Evolutionary conservation across 2,888 invertebrate genomes (phyloP), one percentile per base, ranked within the genome.

Genomic region (Epirrita christyi): DNA sequence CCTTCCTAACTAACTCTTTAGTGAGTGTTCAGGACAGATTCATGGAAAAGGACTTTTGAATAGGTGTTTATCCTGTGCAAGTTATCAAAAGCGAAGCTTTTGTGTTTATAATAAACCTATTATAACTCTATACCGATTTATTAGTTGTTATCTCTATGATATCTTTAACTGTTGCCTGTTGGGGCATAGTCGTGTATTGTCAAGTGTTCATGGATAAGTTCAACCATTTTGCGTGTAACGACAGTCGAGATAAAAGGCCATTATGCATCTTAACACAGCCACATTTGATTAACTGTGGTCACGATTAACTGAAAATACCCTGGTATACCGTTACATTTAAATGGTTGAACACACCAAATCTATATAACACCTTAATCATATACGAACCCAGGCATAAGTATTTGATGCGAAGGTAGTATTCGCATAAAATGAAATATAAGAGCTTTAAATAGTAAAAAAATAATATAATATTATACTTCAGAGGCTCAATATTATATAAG

Each of bases 391-490:
- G 58, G 81, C 80, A 73, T 80, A 85, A 86, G 81, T 85, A 84
- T 85, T 85, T 78, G 73, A 80, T 82, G 88, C 87, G 88, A 78
- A 59, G 67, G 70, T 82, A 84, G 78, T 75, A 78, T 80, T 89
- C 85, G 88, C 83, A 81, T 83, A 66, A 83, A 81, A 88, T 84
- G 86, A 90, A 88, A 89, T 86, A 86, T 92, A 92, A 92, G 92
- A 92, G 92, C 92, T 92, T 92, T 92, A 92, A 92, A 91, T 92
- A 92, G 92, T 84, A 81, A 89, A 89, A 81, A 80, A 73, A 76
- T 80, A 86, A 85, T 86, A 83, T 85, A 83, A 86, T 83, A 86
- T 55, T 86, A 86, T 84, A 90, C 85, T 90, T 89, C 88, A 85
- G 85, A 82, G 83, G 91, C 91, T 92, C 91, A 91, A 89, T 86